Percentiles rank a stretch among this genome's conserved stretches.
These are phyloP conservation scores for Chaenocephalus aceratus DNA, from an alignment of 2,113 vertebrate species.

Conservation along the genomic window DNA sequence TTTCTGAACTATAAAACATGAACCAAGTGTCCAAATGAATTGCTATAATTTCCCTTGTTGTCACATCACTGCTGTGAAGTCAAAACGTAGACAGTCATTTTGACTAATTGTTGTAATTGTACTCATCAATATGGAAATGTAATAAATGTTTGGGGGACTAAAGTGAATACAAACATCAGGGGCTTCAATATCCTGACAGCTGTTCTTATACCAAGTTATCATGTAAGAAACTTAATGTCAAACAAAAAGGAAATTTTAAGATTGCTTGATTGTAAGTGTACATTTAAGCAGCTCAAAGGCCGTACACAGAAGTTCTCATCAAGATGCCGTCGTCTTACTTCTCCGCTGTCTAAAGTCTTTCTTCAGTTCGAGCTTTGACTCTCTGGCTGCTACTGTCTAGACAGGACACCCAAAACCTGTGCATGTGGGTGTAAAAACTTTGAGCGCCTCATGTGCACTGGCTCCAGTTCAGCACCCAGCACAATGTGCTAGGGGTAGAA, in stretches of 20 bases:
- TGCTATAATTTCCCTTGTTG: conserved; percentile 41
- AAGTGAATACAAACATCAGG: conserved; percentile 28
- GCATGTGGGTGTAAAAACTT: conserved; percentile 41
- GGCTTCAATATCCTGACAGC: conserved; percentile 9
- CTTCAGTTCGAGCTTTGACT: conserved; percentile 3
- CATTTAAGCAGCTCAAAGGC: background rate
- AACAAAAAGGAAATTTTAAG: background rate
- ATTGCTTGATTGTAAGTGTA: background rate
- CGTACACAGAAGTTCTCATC: conserved; percentile 3
- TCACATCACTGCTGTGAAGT: conserved; percentile 55
- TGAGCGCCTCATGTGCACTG: conserved; percentile 44
- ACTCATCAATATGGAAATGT: conserved; percentile 48
- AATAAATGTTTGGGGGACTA: conserved; percentile 32
- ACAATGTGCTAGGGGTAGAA: conserved; percentile 51
- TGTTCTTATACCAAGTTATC: background rate
- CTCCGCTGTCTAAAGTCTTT: conserved; percentile 5
- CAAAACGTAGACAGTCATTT: conserved; percentile 47
- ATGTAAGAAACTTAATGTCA: background rate
- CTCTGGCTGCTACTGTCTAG: conserved; percentile 68
- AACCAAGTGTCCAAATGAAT: conserved; percentile 41
- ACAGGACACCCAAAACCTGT: conserved; percentile 74
- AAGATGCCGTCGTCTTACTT: conserved; percentile 2
- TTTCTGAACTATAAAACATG: conserved; percentile 4
- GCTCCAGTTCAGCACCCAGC: conserved; percentile 54
- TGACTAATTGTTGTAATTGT: conserved; percentile 45